These are phyloP conservation scores for Mormyrops boulengeri DNA, from an alignment of 2,797 vertebrate species.

Conservation along the genomic window DNA sequence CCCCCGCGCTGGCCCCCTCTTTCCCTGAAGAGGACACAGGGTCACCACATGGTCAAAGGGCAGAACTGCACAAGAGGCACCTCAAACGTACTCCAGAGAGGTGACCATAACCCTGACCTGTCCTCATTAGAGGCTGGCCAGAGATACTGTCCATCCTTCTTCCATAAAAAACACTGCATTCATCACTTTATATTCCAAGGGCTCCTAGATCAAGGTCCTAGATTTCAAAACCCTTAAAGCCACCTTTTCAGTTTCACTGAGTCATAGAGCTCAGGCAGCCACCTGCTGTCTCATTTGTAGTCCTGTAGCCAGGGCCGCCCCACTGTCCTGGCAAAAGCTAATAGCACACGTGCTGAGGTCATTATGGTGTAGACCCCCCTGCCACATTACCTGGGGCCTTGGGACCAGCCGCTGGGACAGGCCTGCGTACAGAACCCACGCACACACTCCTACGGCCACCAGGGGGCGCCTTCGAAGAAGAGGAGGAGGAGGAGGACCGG, in stretches of 20 bases:
- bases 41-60: background rate
- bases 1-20: slow-evolving; percentile 83
- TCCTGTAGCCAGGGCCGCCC: background rate
- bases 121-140: background rate
- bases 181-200: background rate
- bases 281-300: background rate
- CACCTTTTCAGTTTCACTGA: background rate
- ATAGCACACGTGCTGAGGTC: background rate
- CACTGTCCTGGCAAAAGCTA: background rate
- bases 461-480: slow-evolving; percentile 80
- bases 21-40: slow-evolving; percentile 52
- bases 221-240: background rate
- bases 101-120: background rate
- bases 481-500: slow-evolving; percentile 91
- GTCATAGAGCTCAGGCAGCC: background rate
- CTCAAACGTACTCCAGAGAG: background rate
- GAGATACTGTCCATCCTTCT: background rate
- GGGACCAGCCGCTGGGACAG: slow-evolving; percentile 67
- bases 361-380: background rate
- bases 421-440: slow-evolving; percentile 71
- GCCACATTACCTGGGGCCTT: slow-evolving; percentile 69
- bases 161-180: background rate
- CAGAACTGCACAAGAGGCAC: background rate
- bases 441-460: slow-evolving; percentile 67
- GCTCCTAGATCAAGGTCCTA: background rate